Conservation (phyloP, 2,888 invertebrate species). For the Leucozona laternaria region DNA sequence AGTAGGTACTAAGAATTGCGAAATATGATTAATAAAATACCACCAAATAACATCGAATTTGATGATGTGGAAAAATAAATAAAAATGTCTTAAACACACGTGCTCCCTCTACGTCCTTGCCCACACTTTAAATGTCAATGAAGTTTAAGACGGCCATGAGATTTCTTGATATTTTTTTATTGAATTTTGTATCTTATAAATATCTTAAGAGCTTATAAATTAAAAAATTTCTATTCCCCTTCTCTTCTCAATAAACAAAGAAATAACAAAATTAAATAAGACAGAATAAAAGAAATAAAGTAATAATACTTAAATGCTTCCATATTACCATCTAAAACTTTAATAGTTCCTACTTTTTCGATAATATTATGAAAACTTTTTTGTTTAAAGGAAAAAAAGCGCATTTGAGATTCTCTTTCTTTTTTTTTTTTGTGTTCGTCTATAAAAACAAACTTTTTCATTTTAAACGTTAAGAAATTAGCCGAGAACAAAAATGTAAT, state of each 20-base stretch:
- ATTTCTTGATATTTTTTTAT: too few relatives aligned
- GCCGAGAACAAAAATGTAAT: conserved; percentile 70
- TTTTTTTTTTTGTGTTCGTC: neutral
- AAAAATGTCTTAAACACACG: too few relatives aligned
- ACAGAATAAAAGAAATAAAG: neutral
- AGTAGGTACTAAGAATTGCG: too few relatives aligned
- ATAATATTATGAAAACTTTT: conserved; percentile 25
- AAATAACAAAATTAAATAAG: neutral
- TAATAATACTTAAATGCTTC: conserved; percentile 6
- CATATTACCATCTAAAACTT: neutral
- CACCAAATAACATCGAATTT: too few relatives aligned
- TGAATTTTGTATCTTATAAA: too few relatives aligned
- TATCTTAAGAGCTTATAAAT: neutral
- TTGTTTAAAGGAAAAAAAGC: neutral
- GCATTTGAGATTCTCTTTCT: neutral
- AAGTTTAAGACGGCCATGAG: too few relatives aligned
- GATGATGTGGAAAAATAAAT: too few relatives aligned
- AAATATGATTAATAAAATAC: too few relatives aligned
- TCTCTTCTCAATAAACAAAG: neutral
- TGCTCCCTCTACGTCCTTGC: too few relatives aligned
- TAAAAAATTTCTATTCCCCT: neutral
- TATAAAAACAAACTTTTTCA: conserved; percentile 45
- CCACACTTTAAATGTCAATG: too few relatives aligned
- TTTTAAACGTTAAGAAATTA: conserved; percentile 72
- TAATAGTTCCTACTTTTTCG: neutral